A percentile compares a stretch with the other conserved stretches of the same genome.
These are phyloP conservation scores for Chirona hameri DNA, from an alignment of 2,888 invertebrate genomes.

Conservation along the genomic window DNA sequence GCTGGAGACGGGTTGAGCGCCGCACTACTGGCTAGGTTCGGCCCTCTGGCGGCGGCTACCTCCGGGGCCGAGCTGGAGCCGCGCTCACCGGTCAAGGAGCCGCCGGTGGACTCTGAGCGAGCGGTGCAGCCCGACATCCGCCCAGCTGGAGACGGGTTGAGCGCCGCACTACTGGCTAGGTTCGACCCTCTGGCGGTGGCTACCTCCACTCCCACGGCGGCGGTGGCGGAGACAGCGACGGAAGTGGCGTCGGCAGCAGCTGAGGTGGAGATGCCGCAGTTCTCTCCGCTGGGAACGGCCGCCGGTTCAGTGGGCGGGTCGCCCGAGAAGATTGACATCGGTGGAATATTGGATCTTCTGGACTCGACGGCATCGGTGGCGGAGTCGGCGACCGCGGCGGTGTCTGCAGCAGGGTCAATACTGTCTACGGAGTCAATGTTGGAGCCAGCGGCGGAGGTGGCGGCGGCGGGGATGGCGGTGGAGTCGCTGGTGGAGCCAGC, in stretches of 20 bases:
- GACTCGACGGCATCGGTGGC: not conserved
- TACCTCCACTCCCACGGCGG: too few species aligned
- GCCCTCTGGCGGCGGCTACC: not conserved
- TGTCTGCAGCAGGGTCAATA: too few species aligned
- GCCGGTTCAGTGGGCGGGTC: not conserved
- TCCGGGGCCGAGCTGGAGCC: not conserved
- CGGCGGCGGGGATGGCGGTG: too few species aligned
- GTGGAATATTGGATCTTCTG: not conserved
- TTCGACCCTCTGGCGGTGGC: not conserved
- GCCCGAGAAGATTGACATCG: not conserved
- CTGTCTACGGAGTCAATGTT: too few species aligned
- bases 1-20: conserved; percentile 79
- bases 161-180: conserved; percentile 53
- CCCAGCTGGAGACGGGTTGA: conserved; percentile 79
- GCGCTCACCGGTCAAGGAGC: conserved; percentile 68
- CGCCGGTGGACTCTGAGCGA: conserved; percentile 73
- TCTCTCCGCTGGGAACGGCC: not conserved
- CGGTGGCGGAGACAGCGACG: too few species aligned
- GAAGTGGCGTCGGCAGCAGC: too few species aligned
- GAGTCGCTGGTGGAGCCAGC: too few species aligned
- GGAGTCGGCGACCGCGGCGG: too few species aligned
- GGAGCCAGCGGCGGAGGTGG: too few species aligned
- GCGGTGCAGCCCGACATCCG: conserved; percentile 69
- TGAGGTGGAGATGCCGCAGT: not conserved
- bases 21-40: conserved; percentile 43